Base-by-base conservation (phyloP, 2,113 vertebrate genomes). In the Nansenia antarctica region DNA sequence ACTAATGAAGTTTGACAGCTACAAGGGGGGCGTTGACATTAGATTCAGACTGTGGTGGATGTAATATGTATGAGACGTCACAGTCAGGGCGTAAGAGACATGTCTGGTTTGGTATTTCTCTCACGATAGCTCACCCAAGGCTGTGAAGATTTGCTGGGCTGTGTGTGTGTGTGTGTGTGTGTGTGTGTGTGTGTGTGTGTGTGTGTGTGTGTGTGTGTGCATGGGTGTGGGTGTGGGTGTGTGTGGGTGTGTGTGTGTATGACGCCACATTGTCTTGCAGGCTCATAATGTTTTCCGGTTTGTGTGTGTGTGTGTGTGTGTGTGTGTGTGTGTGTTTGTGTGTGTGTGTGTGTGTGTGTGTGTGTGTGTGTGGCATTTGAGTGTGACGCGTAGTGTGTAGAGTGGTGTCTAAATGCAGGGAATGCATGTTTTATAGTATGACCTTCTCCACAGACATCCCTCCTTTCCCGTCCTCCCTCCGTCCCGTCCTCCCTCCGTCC, bases 361-460 rank as follows among this genome's bases (percentile, higher is more conserved):
- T n/a, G n/a, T n/a, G n/a, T n/a, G n/a, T n/a, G n/a, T n/a, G 61
- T 77, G 63, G 63, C 73, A 78, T 90, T 75, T 86, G 71, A 67
- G 58, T 26, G 9, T 3, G 26, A 39, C 6, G 9, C 0, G 27
- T 1, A 24, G 37, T 39, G 61, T 26, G 18, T 63, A 68, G 53
- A 72, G 70, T 9, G 18, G 63, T 54, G 71, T 70, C 69, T 74
- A 75, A 86, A 88, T 87, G 69, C 70, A 76, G 79, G 67, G n/a
- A 53, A 84, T 80, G 80, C 85, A 73, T 84, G 65, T 82, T 81
- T 84, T 74, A 85, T 64, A 26, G 75, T 20, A 26, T 80, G 82
- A 87, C 80, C 84, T 87, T 86, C 81, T 85, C 65, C 62, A 18
- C 73, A 75, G 69, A 75, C 67, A 74, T 42, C 61, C 63, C 63